Conservation (phyloP, 2,113 vertebrate genomes). For the Etia nguti region DNA sequence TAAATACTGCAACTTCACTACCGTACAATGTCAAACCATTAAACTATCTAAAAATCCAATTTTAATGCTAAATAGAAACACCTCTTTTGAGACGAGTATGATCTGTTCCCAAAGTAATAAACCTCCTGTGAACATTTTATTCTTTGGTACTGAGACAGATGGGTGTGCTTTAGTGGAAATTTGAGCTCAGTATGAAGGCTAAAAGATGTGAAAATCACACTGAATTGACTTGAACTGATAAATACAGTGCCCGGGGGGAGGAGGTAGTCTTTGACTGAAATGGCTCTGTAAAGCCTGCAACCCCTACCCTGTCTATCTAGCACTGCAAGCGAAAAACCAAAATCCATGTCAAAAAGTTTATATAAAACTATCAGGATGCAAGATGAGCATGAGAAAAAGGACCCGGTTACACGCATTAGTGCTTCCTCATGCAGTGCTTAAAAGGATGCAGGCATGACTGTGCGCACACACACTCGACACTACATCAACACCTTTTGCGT, state of each 20-base stretch:
- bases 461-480: not conserved
- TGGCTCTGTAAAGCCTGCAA: not conserved
- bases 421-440: not conserved
- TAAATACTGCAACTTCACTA: not conserved
- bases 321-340: not conserved
- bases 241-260: not conserved
- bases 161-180: not conserved
- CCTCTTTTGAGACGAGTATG: not conserved
- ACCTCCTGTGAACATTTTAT: not conserved
- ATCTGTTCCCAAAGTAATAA: not conserved
- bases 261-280: not conserved
- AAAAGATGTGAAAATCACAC: not conserved
- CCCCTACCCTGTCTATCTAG: not conserved
- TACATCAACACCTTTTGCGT: slow-evolving; percentile 42
- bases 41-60: not conserved
- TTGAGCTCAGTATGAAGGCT: not conserved
- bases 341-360: not conserved
- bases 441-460: slow-evolving; percentile 10
- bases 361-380: not conserved
- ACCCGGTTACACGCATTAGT: not conserved
- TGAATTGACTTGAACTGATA: not conserved
- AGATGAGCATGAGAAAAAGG: not conserved
- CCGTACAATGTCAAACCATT: not conserved
- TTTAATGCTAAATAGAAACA: not conserved
- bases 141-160: not conserved